phyloP scores from a whole-genome alignment of 2,113 vertebrate genomes.

The Myanophis thanlyinensis region DNA sequence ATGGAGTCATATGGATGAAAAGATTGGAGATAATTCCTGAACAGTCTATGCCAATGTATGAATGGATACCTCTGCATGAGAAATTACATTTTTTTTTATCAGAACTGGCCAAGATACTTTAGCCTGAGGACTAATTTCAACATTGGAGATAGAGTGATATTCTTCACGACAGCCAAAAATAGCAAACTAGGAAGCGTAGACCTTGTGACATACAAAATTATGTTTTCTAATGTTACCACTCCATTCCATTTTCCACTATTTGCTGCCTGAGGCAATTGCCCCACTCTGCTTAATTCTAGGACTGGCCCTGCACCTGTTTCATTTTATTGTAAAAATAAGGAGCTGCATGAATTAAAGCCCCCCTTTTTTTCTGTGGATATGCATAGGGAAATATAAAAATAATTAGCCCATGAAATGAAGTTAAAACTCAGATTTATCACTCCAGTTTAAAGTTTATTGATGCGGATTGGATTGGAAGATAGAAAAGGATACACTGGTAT shows the following conservation, averaged over 20 bases:
- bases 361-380: conserved; percentile 20
- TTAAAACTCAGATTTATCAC: conserved; percentile 54
- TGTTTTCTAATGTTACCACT: not conserved
- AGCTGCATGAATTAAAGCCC: not conserved
- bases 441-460: conserved; percentile 36
- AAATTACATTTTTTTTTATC: not conserved
- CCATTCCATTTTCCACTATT: not conserved
- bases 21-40: not conserved
- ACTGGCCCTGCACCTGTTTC: not conserved
- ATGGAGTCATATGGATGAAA: not conserved
- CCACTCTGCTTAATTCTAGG: not conserved
- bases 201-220: not conserved
- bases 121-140: not conserved
- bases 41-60: not conserved
- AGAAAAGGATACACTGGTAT: conserved; percentile 19
- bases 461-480: conserved; percentile 64
- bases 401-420: conserved; percentile 54
- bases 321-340: not conserved
- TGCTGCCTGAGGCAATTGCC: not conserved
- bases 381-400: conserved; percentile 46
- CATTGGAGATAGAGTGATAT: not conserved
- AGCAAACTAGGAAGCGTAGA: not conserved
- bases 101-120: not conserved
- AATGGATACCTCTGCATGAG: not conserved
- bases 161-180: not conserved